phyloP scores from a whole-genome alignment of 2,888 invertebrate species.

The Oasisia sp. region DNA sequence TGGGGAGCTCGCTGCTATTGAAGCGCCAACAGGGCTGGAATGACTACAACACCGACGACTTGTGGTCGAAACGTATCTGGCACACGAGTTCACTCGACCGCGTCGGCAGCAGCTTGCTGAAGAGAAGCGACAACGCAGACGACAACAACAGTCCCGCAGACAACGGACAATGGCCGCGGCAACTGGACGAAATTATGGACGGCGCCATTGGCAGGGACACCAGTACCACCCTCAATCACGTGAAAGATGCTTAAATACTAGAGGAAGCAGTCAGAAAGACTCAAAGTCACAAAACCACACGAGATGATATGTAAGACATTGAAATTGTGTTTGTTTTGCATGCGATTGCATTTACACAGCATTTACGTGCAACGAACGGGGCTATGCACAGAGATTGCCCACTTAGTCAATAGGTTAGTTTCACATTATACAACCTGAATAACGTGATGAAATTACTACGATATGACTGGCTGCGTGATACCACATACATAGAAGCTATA shows the following conservation, averaged over 20 bases:
- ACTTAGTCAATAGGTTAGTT: not conserved
- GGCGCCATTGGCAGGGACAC: conserved; percentile 2
- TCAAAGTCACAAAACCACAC: not conserved
- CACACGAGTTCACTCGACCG: not conserved
- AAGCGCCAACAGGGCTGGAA: not conserved
- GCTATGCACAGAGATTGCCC: not conserved
- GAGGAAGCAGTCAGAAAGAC: not conserved
- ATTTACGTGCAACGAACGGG: not conserved
- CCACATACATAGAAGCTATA: not conserved
- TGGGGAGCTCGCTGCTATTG: not conserved
- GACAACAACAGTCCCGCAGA: not conserved
- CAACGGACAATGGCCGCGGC: not conserved
- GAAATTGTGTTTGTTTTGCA: conserved; percentile 5
- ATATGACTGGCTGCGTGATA: not conserved
- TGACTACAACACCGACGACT: not conserved
- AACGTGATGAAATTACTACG: not conserved
- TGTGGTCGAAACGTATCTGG: conserved; percentile 13
- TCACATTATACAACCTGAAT: not conserved
- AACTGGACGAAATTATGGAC: not conserved
- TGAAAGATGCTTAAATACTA: not conserved
- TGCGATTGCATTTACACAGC: not conserved
- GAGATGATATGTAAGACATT: not conserved
- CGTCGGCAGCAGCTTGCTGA: conserved; percentile 2
- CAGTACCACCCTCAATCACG: not conserved
- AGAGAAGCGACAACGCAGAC: not conserved